phyloP scores from a whole-genome alignment of 2,888 invertebrate genomes.

The Scrobipalpa atriplicella region DNA sequence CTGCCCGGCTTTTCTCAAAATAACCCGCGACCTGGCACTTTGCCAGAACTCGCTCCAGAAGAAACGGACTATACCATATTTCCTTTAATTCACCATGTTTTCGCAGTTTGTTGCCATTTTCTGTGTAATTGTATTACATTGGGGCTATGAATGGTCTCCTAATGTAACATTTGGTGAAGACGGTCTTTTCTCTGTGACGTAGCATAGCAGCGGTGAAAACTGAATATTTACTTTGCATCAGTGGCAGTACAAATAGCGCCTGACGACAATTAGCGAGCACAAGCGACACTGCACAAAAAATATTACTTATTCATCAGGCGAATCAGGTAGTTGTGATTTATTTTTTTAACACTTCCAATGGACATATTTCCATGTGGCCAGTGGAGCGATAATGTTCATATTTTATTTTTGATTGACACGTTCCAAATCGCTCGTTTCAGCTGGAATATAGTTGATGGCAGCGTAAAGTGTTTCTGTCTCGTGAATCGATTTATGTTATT shows the following conservation, averaged over 20 bases:
- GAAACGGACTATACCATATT: constrained; percentile 33
- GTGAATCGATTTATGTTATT: too few species aligned
- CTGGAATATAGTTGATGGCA: background rate
- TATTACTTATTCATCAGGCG: background rate
- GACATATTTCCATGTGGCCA: background rate
- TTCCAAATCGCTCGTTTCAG: background rate
- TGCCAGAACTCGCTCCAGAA: constrained; percentile 40
- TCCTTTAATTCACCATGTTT: constrained; percentile 28
- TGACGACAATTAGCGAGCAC: background rate
- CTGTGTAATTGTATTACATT: background rate
- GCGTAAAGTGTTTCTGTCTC: background rate
- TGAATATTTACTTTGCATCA: too few species aligned
- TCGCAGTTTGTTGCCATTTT: constrained; percentile 14
- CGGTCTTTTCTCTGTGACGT: background rate
- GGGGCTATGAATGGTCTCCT: background rate
- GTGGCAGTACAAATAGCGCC: background rate
- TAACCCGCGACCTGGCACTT: constrained; percentile 49
- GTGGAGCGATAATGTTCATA: background rate
- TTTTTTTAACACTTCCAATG: background rate
- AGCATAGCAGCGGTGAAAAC: background rate
- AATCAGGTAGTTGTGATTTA: background rate
- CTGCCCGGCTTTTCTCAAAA: constrained; percentile 50
- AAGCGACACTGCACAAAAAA: background rate
- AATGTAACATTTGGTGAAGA: background rate
- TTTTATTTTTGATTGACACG: constrained; percentile 12